A percentile compares a stretch with the other conserved stretches of the same genome.
Evolutionary conservation across 2,113 vertebrate species (phyloP).

Genomic region (Brachypteracias leptosomus): DNA sequence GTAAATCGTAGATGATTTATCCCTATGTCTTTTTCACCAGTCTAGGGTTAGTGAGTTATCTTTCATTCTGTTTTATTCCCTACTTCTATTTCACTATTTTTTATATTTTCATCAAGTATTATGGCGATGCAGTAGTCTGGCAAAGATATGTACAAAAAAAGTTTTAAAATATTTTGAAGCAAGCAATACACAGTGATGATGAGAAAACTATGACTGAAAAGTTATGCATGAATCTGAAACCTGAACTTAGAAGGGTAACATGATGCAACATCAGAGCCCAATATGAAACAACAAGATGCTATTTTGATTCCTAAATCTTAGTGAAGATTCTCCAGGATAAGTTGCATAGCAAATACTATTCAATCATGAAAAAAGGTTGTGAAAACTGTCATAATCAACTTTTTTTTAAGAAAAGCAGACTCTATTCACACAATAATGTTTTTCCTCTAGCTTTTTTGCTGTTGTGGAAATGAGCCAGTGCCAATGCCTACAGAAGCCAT

Average conservation of each 20-base stretch:
- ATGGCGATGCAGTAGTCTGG: neutral
- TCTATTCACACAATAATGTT: neutral
- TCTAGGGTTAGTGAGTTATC: neutral
- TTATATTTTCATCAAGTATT: neutral
- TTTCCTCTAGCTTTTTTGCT: neutral
- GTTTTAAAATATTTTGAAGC: neutral
- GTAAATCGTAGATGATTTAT: neutral
- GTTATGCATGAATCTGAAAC: neutral
- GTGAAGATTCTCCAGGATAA: neutral
- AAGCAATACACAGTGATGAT: neutral
- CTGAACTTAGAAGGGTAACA: neutral
- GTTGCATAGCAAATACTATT: neutral
- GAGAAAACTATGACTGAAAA: neutral
- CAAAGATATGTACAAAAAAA: neutral
- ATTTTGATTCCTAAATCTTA: neutral
- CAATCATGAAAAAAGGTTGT: neutral
- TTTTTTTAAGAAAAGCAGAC: neutral
- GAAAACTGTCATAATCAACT: neutral
- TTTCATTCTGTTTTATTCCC: neutral
- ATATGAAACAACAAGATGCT: neutral
- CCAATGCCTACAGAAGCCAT: neutral
- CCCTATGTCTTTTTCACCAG: neutral
- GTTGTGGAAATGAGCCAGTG: neutral
- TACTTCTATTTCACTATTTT: neutral
- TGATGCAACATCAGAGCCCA: neutral